Conservation (phyloP, 2,888 invertebrate genomes). For the Phaedon cochleariae region DNA sequence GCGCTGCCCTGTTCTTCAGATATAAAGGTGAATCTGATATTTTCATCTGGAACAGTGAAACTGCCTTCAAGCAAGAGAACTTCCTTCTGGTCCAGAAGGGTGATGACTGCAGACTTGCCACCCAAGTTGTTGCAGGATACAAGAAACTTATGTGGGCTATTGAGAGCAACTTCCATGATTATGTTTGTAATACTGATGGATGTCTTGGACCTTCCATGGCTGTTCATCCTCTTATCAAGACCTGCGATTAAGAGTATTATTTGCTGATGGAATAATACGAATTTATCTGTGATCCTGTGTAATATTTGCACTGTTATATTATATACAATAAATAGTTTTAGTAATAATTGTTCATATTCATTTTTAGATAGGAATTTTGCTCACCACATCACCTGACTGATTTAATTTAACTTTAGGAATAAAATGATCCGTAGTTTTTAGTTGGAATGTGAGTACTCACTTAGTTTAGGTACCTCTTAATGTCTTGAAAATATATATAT, state of each 20-base stretch:
- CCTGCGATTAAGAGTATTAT: conserved; percentile 54
- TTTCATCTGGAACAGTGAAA: conserved; percentile 71
- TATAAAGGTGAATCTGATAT: conserved; percentile 70
- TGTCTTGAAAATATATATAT: too few relatives aligned
- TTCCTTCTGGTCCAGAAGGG: conserved; percentile 68
- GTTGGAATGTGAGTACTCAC: neutral
- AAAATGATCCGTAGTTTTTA: neutral
- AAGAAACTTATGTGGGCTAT: conserved; percentile 65
- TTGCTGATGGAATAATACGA: conserved; percentile 22
- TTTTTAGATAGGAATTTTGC: neutral
- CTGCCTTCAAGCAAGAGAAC: conserved; percentile 66
- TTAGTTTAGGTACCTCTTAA: too few relatives aligned
- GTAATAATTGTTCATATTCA: neutral
- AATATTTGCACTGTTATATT: conserved; percentile 23
- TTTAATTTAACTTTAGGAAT: neutral
- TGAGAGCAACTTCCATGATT: conserved; percentile 75
- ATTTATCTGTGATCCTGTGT: conserved; percentile 37
- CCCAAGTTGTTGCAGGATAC: conserved; percentile 66
- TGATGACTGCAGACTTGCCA: conserved; percentile 67
- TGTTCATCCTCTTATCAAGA: conserved; percentile 68
- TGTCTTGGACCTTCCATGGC: conserved; percentile 70
- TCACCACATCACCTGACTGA: neutral
- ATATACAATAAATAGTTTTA: conserved; percentile 28
- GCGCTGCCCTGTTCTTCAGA: conserved; percentile 69
- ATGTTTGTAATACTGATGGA: conserved; percentile 67